Evolutionary conservation across 2,888 invertebrate genomes (phyloP), one percentile per base, ranked within the genome.

Genomic region (Lycophotia porphyrea): DNA sequence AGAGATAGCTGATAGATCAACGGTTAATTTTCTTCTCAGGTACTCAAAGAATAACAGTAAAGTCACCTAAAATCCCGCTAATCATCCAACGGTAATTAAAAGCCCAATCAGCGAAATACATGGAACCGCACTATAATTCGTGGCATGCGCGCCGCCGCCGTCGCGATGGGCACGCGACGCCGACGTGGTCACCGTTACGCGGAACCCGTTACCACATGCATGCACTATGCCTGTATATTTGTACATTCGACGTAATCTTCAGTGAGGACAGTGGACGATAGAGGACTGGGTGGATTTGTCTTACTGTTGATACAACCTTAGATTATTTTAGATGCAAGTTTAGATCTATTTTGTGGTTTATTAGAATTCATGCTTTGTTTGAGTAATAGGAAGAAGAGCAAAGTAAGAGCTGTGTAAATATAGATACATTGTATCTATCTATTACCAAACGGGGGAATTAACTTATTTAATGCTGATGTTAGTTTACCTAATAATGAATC

Each of bases 131-230:
- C 76, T 81, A 76, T 27, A 76, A 84, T 81, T 81, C 73, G 36
- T 64, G 66, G 71, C 85, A 77, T 76, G 80, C 69, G 71, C 71
- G n/a, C 52, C 52, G 52, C n/a, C n/a, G 36, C 27, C 44, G 34
- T 44, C 67, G 55, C 71, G 71, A 66, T 70, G 71, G 36, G 75
- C 85, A 85, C 87, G 79, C 85, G 83, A 78, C 83, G 73, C 2
- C 84, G 44, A 49, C 52, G 74, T 74, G 76, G 66, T 78, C 78
- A 87, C 88, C 88, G 87, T 88, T 88, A 88, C 77, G 64, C 44
- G 39, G 76, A 71, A 84, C 88, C 88, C 88, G 87, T 88, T 88
- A 84, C 73, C 66, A 44, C 80, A 76, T 71, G 60, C 67, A 77
- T 71, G 55, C 52, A 42, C 47, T 60, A 64, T 60, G 64, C 31